Evolutionary conservation across 2,113 vertebrate species (phyloP), one percentile per base, ranked within the genome.

Genomic region (Ornithorhynchus anatinus): DNA sequence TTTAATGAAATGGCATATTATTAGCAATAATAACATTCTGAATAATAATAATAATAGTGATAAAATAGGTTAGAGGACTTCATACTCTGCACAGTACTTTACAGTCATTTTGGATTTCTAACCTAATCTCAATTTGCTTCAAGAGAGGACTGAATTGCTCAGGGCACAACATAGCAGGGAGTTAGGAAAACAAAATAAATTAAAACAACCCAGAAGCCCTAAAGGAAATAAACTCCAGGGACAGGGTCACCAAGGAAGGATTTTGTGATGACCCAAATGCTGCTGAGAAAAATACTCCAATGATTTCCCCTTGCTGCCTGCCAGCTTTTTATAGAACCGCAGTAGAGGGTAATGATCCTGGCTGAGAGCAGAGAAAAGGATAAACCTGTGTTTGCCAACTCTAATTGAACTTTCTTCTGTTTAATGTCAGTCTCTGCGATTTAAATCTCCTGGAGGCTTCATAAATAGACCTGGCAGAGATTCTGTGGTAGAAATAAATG

Each of bases 11-110:
- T 52, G 12, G 19, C 8, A 29, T 47, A 42, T 37, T 33, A 17
- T 56, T 42, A 45, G 31, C 37, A 45, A 33, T 64, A 37, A 74
- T 59, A 69, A n/a, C n/a, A n/a, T n/a, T n/a, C n/a, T n/a, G n/a
- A n/a, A n/a, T n/a, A n/a, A n/a, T n/a, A n/a, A n/a, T n/a, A n/a
- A n/a, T n/a, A n/a, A n/a, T n/a, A n/a, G n/a, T n/a, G n/a, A n/a
- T n/a, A n/a, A n/a, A n/a, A n/a, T n/a, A n/a, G n/a, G n/a, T n/a
- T n/a, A n/a, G n/a, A n/a, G n/a, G n/a, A n/a, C n/a, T n/a, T n/a
- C n/a, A n/a, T n/a, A n/a, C n/a, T n/a, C n/a, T n/a, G n/a, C n/a
- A n/a, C n/a, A n/a, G n/a, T n/a, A n/a, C n/a, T n/a, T n/a, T n/a
- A n/a, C n/a, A n/a, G n/a, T n/a, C n/a, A n/a, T n/a, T n/a, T n/a